These are phyloP conservation scores for Cynopterus sphinx DNA, from an alignment of 2,797 vertebrate species.

Conservation along the genomic window DNA sequence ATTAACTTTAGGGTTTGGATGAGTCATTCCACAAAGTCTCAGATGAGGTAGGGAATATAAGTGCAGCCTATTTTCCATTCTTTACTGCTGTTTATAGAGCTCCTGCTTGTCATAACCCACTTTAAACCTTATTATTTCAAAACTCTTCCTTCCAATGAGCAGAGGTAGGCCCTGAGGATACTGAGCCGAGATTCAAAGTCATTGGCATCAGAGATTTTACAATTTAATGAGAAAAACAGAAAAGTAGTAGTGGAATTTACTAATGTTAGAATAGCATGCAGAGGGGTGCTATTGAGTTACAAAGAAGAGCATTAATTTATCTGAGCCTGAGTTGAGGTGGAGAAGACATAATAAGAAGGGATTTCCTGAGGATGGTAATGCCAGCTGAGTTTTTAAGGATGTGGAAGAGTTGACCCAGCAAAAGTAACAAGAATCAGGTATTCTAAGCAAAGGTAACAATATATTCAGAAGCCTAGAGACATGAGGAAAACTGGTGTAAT, in stretches of 20 bases:
- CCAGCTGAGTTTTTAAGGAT: background rate
- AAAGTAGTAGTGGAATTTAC: background rate
- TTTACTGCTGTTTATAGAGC: background rate
- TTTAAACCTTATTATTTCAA: conserved; percentile 20
- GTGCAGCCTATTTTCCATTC: background rate
- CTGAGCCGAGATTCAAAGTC: conserved; percentile 5
- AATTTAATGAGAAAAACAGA: background rate
- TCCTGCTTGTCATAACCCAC: background rate
- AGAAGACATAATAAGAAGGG: background rate
- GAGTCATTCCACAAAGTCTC: background rate
- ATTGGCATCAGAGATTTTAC: background rate
- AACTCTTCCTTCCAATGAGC: background rate
- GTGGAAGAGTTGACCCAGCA: background rate
- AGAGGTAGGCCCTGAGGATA: background rate
- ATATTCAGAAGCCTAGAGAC: background rate
- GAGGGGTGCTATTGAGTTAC: background rate
- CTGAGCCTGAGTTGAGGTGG: background rate
- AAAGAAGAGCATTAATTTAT: background rate
- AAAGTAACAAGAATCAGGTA: background rate
- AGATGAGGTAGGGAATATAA: background rate
- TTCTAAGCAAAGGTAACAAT: background rate
- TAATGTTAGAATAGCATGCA: background rate
- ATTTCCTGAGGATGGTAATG: background rate
- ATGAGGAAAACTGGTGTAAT: background rate
- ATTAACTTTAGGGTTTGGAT: background rate